Evolutionary conservation across 2,888 invertebrate species (phyloP).

Genomic region (Lithophane semibrunnea): DNA sequence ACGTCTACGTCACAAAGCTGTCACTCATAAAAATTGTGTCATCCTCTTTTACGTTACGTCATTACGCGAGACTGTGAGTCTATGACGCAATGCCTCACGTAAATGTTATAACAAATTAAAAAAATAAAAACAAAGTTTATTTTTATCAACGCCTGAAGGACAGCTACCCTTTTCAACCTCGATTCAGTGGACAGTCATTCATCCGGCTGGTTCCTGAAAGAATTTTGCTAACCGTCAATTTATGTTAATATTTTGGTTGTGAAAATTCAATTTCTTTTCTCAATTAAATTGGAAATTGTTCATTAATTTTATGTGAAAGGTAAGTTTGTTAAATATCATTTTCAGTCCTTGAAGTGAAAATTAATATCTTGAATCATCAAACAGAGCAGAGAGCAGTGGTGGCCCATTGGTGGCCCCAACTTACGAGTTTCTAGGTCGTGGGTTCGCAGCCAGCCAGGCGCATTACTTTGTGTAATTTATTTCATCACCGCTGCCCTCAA

Average conservation of each 20-base stretch:
- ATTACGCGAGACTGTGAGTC: slow-evolving; percentile 26
- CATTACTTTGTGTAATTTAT: too few species aligned
- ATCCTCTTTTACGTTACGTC: slow-evolving; percentile 22
- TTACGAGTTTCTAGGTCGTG: too few species aligned
- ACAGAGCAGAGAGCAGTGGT: too few species aligned
- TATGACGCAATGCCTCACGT: slow-evolving; percentile 42
- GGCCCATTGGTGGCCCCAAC: too few species aligned
- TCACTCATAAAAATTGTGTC: slow-evolving; percentile 18
- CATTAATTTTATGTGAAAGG: slow-evolving; percentile 38
- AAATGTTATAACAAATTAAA: slow-evolving; percentile 30
- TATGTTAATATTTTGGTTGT: slow-evolving; percentile 42
- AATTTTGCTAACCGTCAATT: slow-evolving; percentile 57
- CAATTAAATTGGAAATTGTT: slow-evolving; percentile 19
- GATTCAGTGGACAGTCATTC: slow-evolving; percentile 55
- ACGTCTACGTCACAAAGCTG: slow-evolving; percentile 7
- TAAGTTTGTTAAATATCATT: slow-evolving; percentile 12
- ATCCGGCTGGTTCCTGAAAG: slow-evolving; percentile 45
- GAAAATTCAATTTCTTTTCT: slow-evolving; percentile 49
- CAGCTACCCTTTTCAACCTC: slow-evolving; percentile 59
- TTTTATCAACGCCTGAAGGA: slow-evolving; percentile 58
- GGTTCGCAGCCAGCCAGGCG: too few species aligned
- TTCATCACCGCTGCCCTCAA: too few species aligned
- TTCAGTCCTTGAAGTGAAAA: not conserved
- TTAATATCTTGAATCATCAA: not conserved
- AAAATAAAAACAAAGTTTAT: slow-evolving; percentile 43